Evolutionary conservation across 2,113 vertebrate species (phyloP).

Genomic region (Arenaria interpres): DNA sequence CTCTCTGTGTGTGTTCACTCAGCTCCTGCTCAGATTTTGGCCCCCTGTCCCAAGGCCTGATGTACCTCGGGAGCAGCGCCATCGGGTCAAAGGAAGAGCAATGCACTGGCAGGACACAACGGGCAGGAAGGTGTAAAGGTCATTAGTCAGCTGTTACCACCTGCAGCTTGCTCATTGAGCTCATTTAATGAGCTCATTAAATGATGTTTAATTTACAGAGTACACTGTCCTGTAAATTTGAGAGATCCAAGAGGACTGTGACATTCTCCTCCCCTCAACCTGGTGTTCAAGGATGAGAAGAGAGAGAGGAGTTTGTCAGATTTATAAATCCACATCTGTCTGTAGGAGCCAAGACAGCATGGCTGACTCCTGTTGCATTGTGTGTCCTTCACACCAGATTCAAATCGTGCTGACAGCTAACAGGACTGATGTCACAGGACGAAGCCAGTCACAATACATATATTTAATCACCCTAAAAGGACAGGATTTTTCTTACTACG

Average conservation of each 20-base stretch:
- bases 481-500: background rate
- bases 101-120: background rate
- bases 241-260: background rate
- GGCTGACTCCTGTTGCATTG: background rate
- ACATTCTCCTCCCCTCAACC: background rate
- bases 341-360: background rate
- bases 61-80: background rate
- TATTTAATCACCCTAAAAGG: background rate
- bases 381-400: background rate
- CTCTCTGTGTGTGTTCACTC: background rate
- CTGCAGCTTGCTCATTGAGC: background rate
- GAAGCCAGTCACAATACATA: background rate
- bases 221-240: background rate
- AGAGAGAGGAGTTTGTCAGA: background rate
- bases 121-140: background rate
- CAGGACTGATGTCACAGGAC: fast-evolving
- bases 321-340: background rate
- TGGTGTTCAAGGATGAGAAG: background rate
- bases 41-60: background rate
- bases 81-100: background rate
- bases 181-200: background rate
- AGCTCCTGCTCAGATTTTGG: background rate
- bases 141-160: background rate
- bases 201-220: background rate
- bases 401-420: background rate